Base-by-base conservation (phyloP, 2,888 invertebrate species). In the Parelbella ahira region DNA sequence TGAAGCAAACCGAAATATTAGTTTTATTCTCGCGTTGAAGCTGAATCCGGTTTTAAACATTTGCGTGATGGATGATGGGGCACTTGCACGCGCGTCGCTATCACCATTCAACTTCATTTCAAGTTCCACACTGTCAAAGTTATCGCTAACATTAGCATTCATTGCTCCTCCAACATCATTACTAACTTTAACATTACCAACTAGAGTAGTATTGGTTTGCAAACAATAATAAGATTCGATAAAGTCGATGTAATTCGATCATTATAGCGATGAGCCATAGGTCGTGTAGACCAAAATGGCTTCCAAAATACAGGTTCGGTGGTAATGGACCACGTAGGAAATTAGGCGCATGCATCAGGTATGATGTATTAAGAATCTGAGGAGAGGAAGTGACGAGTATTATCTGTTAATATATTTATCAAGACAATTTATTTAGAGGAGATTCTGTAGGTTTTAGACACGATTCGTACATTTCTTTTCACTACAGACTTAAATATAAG, bases 61-160 rank as follows among this genome's bases (percentile, higher is more conserved):
- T 81, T 62, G 77, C 80, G 79, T 84, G 86, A 84, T 81, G 83
- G 76, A 83, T 84, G 73, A 76, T 71, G 73, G 72, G 62, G 58
- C 72, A 70, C 65, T 67, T 68, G 72, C 71, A 74, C 73, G 72
- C 75, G 68, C 64, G 53, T 59, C 52, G 48, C 58, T 48, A 15
- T 34, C 54, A 77, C 70, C 48, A 56, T 47, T 8, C 36, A 24
- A 57, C 45, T 37, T 5, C 42, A 44, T 56, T 48, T 54, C 37
- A 55, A 45, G 48, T 44, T 33, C 10, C 21, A 57, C 53, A 53
- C 51, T 50, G 47, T 46, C 49, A 43, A 46, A 19, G 37, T 15
- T 19, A 45, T 51, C 44, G 37, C 12, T 12, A 10, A 25, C 1
- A 4, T 28, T 24, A 10, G 0, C 27, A 50, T 61, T 56, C 71